Percentiles rank a stretch among this genome's conserved stretches.
Conservation (phyloP, 2,797 vertebrate genomes). For the Strix occidentalis region DNA sequence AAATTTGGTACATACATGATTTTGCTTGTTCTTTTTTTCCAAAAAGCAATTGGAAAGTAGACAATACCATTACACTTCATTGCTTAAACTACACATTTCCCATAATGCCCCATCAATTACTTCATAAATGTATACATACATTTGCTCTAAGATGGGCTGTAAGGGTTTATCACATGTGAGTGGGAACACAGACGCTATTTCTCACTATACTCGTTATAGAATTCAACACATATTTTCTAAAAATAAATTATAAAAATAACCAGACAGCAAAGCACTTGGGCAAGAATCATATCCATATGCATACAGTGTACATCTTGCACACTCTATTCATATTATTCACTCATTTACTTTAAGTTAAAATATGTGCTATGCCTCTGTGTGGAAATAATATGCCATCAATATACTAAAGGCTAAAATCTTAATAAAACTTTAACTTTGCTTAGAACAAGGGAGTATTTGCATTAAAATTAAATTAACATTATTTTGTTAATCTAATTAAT, state of each 20-base stretch:
- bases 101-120: not conserved
- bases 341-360: not conserved
- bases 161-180: not conserved
- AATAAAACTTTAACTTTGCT: not conserved
- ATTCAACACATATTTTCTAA: not conserved
- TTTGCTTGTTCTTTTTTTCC: not conserved
- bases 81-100: not conserved
- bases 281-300: not conserved
- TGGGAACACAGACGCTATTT: not conserved
- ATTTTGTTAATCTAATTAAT: not conserved
- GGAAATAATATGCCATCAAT: not conserved
- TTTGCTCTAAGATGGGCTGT: not conserved
- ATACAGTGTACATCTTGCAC: not conserved
- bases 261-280: not conserved
- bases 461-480: not conserved
- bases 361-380: not conserved
- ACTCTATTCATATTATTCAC: not conserved
- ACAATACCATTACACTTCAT: not conserved
- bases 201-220: not conserved
- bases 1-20: not conserved
- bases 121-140: not conserved
- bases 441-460: not conserved
- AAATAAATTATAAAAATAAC: not conserved
- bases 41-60: not conserved
- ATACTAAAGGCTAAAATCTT: not conserved